Evolutionary conservation across 2,797 vertebrate species (phyloP), one percentile per base, ranked within the genome.

Genomic region (Danio tinwini): DNA sequence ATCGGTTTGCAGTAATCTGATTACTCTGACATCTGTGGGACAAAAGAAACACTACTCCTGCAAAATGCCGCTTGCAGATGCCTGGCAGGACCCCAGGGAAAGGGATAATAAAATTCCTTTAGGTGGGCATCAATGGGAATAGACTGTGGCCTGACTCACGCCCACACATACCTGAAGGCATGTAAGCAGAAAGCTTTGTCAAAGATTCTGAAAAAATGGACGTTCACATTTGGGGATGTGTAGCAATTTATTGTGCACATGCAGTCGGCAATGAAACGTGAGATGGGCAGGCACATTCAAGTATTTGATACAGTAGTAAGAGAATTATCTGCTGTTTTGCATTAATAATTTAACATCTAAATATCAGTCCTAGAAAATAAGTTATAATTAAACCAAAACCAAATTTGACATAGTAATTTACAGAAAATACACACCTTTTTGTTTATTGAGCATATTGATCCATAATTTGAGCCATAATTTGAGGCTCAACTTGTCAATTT

Each of bases 1-100:
- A 88, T 93, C 90, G 85, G 85, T 93, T 91, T 90, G 82, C 76
- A 76, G 86, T 89, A 92, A 94, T 91, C 85, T 90, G 91, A 88
- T 93, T 91, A 88, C 75, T 61, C 63, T 81, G 89, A 90, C 88
- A 86, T 90, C 90, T 90, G 88, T 85, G 79, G 87, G 86, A 90
- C 87, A 87, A 89, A 89, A 87, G 82, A 80, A 89, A 86, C 83
- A 84, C 76, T 83, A 81, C 77, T 88, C 77, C 84, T 84, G 81
- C 62, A 82, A 80, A 85, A 85, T 69, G 62, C 74, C 69, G 76
- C 70, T 84, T 82, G 85, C 40, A 75, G 65, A 82, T 81, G 81
- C 58, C 81, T 90, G 92, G 89, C 90, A 80, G 78, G 77, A 78
- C 76, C 85, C 87, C 87, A 89, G 83, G 82, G 80, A 80, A 83